Evolutionary conservation across 1,140 invertebrate genomes (phyloP), one percentile per base, ranked within the genome.

Genomic region (Drosophila arizonae): DNA sequence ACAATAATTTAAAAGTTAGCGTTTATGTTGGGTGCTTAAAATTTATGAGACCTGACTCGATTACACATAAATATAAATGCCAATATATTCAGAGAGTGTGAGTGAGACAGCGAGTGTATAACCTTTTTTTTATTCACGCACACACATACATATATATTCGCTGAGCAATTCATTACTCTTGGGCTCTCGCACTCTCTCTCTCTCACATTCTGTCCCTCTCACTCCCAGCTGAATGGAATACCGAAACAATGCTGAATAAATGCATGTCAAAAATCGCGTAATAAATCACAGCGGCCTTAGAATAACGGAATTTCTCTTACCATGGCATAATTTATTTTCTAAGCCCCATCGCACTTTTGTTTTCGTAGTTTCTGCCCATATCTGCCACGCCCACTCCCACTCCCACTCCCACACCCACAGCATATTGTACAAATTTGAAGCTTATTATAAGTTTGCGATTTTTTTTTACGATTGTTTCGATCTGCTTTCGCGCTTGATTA

Each of bases 401-500:
- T 4, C 4, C 21, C 4, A n/a, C 5, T 0, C 26, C 21, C 9
- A 1, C 11, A 9, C 1, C 21, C 10, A 41, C 41, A 68, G 68
- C 72, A 76, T 76, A 82, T 82, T 79, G 79, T 41, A 75, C 84
- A 72, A 87, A 86, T 87, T 84, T 79, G 39, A 54, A 88, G 84
- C 84, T 88, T 87, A 88, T 88, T 84, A 88, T 75, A 87, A 88
- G 67, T 88, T 82, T 50, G 15, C 58, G 30, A 68, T 81, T 72
- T 86, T 24, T 24, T 17, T 76, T 50, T 57, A 36, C 55, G 66
- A 72, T 77, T 88, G 79, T 88, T 88, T 79, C 73, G 76, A 84
- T 88, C 77, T 77, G 77, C 72, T 76, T 80, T 76, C 67, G 70
- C 80, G 84, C 84, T 88, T 88, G 84, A 88, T 88, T 88, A 88